Percentiles rank a stretch among this genome's conserved stretches.
Conservation (phyloP, 2,113 vertebrate genomes). For the Syngnathus scovelli region DNA sequence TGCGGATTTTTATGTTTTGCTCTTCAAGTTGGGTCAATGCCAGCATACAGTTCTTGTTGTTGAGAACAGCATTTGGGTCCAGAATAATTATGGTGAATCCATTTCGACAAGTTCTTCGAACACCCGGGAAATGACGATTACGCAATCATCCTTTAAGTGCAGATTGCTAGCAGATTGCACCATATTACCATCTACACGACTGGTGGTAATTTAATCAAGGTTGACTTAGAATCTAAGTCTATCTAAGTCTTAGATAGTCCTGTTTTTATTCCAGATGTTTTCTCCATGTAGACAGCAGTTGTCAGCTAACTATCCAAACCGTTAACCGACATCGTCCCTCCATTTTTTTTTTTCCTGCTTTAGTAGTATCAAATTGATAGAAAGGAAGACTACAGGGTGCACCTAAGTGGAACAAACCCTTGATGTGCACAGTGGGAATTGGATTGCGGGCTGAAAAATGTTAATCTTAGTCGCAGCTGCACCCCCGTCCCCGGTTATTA, state of each 20-base stretch:
- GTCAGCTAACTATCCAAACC: constrained; percentile 32
- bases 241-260: constrained; percentile 9
- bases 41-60: neutral
- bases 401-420: constrained; percentile 10
- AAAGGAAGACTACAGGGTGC: neutral
- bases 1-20: neutral
- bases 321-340: constrained; percentile 32
- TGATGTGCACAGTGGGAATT: constrained; percentile 37
- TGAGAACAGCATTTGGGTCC: neutral
- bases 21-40: too few species aligned
- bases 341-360: constrained; percentile 14
- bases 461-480: constrained; percentile 45
- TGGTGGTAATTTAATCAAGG: constrained; percentile 29
- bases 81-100: neutral
- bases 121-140: neutral
- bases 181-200: constrained; percentile 1
- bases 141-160: neutral
- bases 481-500: constrained; percentile 35
- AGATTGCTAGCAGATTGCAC: neutral
- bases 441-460: constrained; percentile 56
- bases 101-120: neutral
- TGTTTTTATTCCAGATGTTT: constrained; percentile 12
- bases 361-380: constrained; percentile 24
- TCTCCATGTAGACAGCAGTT: constrained; percentile 26
- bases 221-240: constrained; percentile 14